phyloP scores from a whole-genome alignment of 1,140 invertebrate genomes.

The Chymomyza costata region DNA sequence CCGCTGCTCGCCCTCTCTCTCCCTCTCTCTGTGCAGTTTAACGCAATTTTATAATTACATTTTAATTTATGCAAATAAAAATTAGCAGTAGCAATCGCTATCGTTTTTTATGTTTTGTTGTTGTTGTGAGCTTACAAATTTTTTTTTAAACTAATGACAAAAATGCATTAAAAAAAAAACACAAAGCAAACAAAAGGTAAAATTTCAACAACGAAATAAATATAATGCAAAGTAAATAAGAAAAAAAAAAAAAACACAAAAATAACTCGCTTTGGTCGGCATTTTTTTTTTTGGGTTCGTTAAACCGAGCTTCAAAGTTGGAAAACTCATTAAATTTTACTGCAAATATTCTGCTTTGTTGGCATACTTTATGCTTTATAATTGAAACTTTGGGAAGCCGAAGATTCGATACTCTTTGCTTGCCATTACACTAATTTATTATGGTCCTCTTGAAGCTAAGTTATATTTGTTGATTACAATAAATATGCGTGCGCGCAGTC shows the following conservation, averaged over 20 bases:
- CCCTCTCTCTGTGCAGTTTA: conserved; percentile 26
- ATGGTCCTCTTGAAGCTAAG: no score
- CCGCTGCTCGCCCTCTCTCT: conserved; percentile 38
- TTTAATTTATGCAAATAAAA: conserved; percentile 73
- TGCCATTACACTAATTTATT: no score
- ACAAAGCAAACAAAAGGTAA: conserved; percentile 21
- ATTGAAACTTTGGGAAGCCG: no score
- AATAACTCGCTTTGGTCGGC: conserved; percentile 1
- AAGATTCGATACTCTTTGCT: no score
- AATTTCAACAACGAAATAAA: conserved; percentile 17
- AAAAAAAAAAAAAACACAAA: not conserved
- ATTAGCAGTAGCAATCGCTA: conserved; percentile 40
- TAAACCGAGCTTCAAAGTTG: conserved; percentile 23
- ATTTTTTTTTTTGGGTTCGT: conserved; percentile 20
- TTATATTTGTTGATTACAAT: no score
- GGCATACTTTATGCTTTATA: no score
- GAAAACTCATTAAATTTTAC: conserved; percentile 30
- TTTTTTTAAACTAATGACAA: conserved; percentile 61
- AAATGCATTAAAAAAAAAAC: conserved; percentile 20
- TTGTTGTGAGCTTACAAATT: conserved; percentile 7
- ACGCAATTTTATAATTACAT: conserved; percentile 67
- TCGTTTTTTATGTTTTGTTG: conserved; percentile 12
- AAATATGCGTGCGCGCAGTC: no score
- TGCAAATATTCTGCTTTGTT: conserved; percentile 21
- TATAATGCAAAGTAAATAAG: no score